Conservation (phyloP, 2,113 vertebrate species). For the Vanacampus margaritifer region DNA sequence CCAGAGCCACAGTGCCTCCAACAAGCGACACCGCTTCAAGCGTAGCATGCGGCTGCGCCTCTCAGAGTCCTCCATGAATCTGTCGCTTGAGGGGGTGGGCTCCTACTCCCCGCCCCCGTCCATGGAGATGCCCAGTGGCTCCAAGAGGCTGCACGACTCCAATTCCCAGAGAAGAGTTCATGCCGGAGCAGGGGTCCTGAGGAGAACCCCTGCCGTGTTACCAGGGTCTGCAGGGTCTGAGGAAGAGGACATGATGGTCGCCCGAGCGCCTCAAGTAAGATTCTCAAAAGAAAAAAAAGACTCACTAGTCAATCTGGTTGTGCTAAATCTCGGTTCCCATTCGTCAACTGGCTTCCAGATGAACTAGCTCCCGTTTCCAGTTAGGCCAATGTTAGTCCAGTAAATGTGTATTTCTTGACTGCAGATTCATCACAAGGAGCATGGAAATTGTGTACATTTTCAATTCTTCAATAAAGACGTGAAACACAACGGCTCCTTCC, state of each 20-base stretch:
- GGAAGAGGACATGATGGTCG: constrained; percentile 69
- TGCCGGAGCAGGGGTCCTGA: constrained; percentile 59
- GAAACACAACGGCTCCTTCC: no score
- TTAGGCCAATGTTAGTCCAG: no score
- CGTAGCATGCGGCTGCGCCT: constrained; percentile 83
- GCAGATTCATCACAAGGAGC: no score
- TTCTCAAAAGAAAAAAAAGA: no score
- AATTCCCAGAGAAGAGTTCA: constrained; percentile 60
- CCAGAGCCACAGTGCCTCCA: constrained; percentile 72
- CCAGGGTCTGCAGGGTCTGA: constrained; percentile 67
- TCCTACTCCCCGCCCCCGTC: constrained; percentile 57
- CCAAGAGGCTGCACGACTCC: constrained; percentile 32
- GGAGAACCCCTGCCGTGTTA: constrained; percentile 69
- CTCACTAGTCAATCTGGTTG: no score
- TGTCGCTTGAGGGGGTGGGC: constrained; percentile 61
- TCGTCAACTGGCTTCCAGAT: no score
- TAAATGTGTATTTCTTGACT: no score
- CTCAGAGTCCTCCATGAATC: constrained; percentile 82
- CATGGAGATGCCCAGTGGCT: constrained; percentile 22
- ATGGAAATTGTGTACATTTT: no score
- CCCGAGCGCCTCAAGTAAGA: constrained; percentile 52
- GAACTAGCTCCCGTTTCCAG: no score
- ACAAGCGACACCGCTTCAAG: constrained; percentile 82
- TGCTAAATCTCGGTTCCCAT: no score
- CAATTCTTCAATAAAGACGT: no score